These are phyloP conservation scores for Drosophila punjabiensis DNA, from an alignment of 1,140 invertebrate genomes.

Conservation along the genomic window DNA sequence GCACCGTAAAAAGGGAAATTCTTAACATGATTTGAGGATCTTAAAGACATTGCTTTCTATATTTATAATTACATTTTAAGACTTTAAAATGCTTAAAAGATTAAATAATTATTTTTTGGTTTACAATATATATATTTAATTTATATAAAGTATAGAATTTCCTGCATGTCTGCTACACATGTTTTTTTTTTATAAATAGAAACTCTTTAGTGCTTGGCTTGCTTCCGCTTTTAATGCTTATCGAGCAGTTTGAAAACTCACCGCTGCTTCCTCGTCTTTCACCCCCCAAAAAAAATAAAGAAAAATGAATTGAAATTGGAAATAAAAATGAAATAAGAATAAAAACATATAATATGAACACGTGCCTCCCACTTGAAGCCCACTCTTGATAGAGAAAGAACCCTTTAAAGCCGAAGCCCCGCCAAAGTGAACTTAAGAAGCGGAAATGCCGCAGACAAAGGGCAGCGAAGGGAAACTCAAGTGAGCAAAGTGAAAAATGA, in stretches of 20 bases:
- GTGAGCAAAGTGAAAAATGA: slow-evolving; percentile 43
- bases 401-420: slow-evolving; percentile 36
- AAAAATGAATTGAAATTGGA: neutral
- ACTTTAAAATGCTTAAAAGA: slow-evolving; percentile 7
- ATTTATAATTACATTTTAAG: neutral
- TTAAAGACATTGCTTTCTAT: neutral
- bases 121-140: neutral
- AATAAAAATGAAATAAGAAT: slow-evolving; percentile 6
- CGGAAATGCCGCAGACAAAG: slow-evolving; percentile 54
- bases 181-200: slow-evolving; percentile 44
- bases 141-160: neutral
- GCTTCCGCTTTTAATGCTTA: slow-evolving; percentile 56
- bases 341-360: slow-evolving; percentile 41
- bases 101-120: neutral
- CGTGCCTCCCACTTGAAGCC: slow-evolving; percentile 43
- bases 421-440: slow-evolving; percentile 50
- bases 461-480: slow-evolving; percentile 26
- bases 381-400: slow-evolving; percentile 36
- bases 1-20: slow-evolving; percentile 21
- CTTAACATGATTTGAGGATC: slow-evolving; percentile 16
- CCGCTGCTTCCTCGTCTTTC: slow-evolving; percentile 20
- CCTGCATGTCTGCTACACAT: slow-evolving; percentile 22
- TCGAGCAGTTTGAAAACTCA: slow-evolving; percentile 33
- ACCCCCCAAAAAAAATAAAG: slow-evolving; percentile 1
- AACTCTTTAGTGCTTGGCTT: slow-evolving; percentile 39